Evolutionary conservation across 2,888 invertebrate genomes (phyloP).

Genomic region (Harmothoe impar): DNA sequence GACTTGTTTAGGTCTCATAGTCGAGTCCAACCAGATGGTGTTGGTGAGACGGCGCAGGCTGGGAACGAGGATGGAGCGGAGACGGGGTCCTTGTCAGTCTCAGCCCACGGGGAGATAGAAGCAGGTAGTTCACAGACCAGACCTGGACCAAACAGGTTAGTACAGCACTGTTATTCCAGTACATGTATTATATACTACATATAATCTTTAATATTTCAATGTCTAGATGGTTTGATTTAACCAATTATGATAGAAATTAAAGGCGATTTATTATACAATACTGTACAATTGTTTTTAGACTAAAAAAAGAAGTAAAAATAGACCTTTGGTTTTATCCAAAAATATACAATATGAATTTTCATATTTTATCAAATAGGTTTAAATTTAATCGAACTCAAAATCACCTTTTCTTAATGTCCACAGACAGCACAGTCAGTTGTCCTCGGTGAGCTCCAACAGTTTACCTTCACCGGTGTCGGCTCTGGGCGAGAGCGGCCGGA

Average conservation of each 20-base stretch:
- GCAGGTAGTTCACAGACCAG: not conserved
- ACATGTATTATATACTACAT: too few species aligned
- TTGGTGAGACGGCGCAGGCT: not conserved
- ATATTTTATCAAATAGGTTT: too few species aligned
- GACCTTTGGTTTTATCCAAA: too few species aligned
- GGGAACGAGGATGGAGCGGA: not conserved
- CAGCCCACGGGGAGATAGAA: not conserved
- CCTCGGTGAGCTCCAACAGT: not conserved
- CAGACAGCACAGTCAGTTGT: not conserved
- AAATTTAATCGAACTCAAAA: not conserved
- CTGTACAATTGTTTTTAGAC: too few species aligned
- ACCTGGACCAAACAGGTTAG: not conserved
- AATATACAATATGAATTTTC: too few species aligned
- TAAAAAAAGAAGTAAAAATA: too few species aligned
- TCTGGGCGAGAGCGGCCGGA: conserved; percentile 29
- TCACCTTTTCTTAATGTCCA: not conserved
- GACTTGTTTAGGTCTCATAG: not conserved
- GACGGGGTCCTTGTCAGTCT: not conserved
- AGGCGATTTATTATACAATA: too few species aligned
- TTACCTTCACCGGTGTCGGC: not conserved
- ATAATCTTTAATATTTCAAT: too few species aligned
- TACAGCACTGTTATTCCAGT: too few species aligned
- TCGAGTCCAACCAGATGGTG: not conserved
- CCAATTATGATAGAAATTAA: too few species aligned
- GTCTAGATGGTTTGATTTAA: too few species aligned